Percentiles rank a stretch among this genome's conserved stretches.
These are phyloP conservation scores for Diorhabda elongata DNA, from an alignment of 1,140 invertebrate species.

Conservation along the genomic window DNA sequence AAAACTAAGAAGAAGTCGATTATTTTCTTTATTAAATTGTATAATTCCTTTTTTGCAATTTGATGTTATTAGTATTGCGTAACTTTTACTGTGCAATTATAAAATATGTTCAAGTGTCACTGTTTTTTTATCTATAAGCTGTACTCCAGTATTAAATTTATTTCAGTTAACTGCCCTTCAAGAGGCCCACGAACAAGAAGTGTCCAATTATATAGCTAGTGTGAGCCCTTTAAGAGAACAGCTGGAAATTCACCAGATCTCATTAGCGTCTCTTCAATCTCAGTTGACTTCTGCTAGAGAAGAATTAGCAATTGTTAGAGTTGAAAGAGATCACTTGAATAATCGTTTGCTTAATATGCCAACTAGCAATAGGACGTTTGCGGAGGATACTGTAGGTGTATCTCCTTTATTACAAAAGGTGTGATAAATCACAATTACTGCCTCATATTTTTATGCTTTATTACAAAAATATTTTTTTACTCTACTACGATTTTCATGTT, in stretches of 20 bases:
- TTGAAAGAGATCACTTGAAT: conserved; percentile 58
- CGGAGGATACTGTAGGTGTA: conserved; percentile 18
- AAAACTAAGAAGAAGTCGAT: too few species aligned
- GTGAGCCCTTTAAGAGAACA: conserved; percentile 54
- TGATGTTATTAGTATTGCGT: too few species aligned
- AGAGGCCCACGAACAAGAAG: conserved; percentile 71
- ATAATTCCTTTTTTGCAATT: too few species aligned
- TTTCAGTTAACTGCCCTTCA: conserved; percentile 67
- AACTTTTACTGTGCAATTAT: too few species aligned
- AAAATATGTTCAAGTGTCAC: too few species aligned
- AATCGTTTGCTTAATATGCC: conserved; percentile 37
- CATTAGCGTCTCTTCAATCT: conserved; percentile 53
- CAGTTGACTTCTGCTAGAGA: conserved; percentile 54
- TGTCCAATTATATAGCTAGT: conserved; percentile 58
- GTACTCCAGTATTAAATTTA: background rate
- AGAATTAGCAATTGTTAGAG: conserved; percentile 53
- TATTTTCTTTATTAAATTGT: too few species aligned
- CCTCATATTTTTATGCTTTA: background rate
- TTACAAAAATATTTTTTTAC: background rate
- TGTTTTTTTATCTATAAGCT: too few species aligned
- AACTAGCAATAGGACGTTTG: conserved; percentile 5
- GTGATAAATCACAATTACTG: background rate
- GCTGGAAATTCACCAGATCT: conserved; percentile 53
- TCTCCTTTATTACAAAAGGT: conserved; percentile 26
- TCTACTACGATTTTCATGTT: background rate